These are phyloP conservation scores for Lonchura striata DNA, from an alignment of 2,113 vertebrate species.

Conservation along the genomic window DNA sequence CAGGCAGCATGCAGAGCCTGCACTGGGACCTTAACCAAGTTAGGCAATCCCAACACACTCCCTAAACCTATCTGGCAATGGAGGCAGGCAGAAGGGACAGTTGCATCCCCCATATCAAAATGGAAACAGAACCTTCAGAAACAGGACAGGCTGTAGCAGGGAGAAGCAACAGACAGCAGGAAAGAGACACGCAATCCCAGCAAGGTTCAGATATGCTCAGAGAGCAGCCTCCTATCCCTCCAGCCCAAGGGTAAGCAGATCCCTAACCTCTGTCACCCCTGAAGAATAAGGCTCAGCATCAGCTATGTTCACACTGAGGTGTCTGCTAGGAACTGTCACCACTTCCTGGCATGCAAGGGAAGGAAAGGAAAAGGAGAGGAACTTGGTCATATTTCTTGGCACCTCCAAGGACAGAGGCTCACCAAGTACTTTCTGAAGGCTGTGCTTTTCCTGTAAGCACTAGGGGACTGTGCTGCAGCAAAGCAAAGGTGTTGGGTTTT, in stretches of 20 bases:
- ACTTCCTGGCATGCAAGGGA: not conserved
- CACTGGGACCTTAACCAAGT: not conserved
- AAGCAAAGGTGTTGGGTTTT: fast-evolving
- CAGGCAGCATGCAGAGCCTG: not conserved
- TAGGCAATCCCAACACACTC: not conserved
- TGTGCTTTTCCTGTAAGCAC: not conserved
- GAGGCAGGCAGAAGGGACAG: not conserved
- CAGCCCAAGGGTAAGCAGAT: not conserved
- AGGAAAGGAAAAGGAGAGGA: not conserved
- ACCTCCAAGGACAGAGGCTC: not conserved
- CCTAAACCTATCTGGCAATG: not conserved
- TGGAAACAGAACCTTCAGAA: not conserved
- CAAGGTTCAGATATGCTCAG: not conserved
- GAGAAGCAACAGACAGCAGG: not conserved
- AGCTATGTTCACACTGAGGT: not conserved
- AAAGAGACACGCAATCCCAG: not conserved
- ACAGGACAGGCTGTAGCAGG: not conserved
- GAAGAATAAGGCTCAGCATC: not conserved
- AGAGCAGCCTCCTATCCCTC: not conserved
- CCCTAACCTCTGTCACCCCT: not conserved
- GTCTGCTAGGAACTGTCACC: not conserved
- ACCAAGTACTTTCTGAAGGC: not conserved
- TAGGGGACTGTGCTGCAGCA: not conserved
- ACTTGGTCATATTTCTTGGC: not conserved
- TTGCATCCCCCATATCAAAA: not conserved